Evolutionary conservation across 2,888 invertebrate species (phyloP), one percentile per base, ranked within the genome.

Genomic region (Clostera curtula): DNA sequence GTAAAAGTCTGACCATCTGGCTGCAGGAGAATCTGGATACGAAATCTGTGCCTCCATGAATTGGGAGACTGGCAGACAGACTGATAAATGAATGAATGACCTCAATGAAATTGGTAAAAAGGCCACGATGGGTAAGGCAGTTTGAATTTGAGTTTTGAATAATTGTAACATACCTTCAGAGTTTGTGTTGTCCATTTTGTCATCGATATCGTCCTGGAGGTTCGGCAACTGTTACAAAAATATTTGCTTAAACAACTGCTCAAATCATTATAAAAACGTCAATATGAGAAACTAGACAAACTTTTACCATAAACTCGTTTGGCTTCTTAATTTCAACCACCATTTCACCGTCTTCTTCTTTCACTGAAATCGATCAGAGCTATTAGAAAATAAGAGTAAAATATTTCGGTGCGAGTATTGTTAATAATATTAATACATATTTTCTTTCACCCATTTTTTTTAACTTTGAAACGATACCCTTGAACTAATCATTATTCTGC

Each of bases 301-400:
- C 24, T 49, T 61, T 54, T 56, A 82, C 82, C 62, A 79, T 55
- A 35, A 67, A 82, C 17, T 68, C 66, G 31, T 56, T 53, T 8
- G 73, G 44, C 51, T 82, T 80, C 36, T 77, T 80, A 27, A 83
- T 73, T 63, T 83, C 76, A 10, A 83, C 71, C 5, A 82, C 56
- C 77, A 82, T 77, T 20, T 80, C 67, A 27, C 61, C 80, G 7
- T 59, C 69, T 36, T 67, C 67, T 46, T 79, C 76, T 61, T 73
- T 79, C 2, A 80, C 82, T 82, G 62, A 27, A 71, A 65, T 14
- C n/a, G n/a, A n/a, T n/a, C n/a, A n/a, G n/a, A n/a, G n/a, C n/a
- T n/a, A n/a, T n/a, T n/a, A n/a, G n/a, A n/a, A n/a, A n/a, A n/a
- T n/a, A n/a, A n/a, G n/a, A n/a, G n/a, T n/a, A n/a, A n/a, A n/a